Evolutionary conservation across 1,140 invertebrate species (phyloP).

Genomic region (Rhizoglyphus robini): DNA sequence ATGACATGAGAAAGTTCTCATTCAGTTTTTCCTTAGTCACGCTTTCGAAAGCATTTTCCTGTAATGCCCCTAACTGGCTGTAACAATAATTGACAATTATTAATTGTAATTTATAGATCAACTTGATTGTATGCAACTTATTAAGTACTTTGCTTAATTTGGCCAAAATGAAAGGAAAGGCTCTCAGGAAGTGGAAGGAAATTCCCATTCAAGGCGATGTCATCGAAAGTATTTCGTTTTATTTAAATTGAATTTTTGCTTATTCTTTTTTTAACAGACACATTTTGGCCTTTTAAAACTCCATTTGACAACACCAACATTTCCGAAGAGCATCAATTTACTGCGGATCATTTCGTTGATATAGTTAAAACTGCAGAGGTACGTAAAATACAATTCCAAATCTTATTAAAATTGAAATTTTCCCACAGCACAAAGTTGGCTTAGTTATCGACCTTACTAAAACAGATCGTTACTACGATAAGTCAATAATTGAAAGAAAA

Average conservation of each 20-base stretch:
- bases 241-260: neutral
- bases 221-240: neutral
- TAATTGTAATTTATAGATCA: neutral
- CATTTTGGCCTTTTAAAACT: conserved; percentile 74
- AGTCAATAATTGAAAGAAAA: conserved; percentile 39
- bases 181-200: neutral
- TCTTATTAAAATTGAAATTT: neutral
- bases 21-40: neutral
- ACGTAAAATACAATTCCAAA: conserved; percentile 24
- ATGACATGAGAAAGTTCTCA: neutral
- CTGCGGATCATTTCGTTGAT: conserved; percentile 66
- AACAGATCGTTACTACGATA: conserved; percentile 79
- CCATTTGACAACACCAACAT: conserved; percentile 62
- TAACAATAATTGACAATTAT: neutral
- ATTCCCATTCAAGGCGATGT: neutral
- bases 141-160: neutral
- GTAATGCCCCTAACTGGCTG: neutral
- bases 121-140: neutral
- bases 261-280: conserved; percentile 27
- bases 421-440: conserved; percentile 37
- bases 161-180: neutral
- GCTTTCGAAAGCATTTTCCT: neutral
- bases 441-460: conserved; percentile 94
- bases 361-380: conserved; percentile 56
- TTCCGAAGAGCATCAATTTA: conserved; percentile 60